Conservation (phyloP, 2,797 vertebrate genomes). For the Cyclura pinguis region DNA sequence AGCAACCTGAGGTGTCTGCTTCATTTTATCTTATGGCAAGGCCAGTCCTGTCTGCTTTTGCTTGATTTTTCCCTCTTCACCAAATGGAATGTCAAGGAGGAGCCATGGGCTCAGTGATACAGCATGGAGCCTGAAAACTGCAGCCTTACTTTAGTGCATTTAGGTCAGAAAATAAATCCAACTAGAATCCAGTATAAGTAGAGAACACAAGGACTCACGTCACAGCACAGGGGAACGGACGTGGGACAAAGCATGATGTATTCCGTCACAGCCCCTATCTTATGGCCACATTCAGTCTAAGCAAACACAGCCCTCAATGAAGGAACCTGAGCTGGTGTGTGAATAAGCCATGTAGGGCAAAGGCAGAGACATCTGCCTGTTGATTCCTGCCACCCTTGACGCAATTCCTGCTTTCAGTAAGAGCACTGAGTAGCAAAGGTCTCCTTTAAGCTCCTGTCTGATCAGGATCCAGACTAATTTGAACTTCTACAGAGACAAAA, state of each 20-base stretch:
- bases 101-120: background rate
- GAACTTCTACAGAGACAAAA: slow-evolving; percentile 12
- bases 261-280: background rate
- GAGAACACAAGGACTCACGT: accelerated
- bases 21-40: background rate
- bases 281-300: slow-evolving; percentile 40
- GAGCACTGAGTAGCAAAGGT: background rate
- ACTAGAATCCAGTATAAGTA: background rate
- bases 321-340: background rate
- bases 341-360: background rate
- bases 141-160: background rate
- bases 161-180: background rate
- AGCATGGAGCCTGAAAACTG: background rate
- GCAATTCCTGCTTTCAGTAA: slow-evolving; percentile 49
- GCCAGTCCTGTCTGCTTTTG: background rate
- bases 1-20: background rate
- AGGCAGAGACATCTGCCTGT: slow-evolving; percentile 33
- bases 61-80: background rate
- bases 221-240: background rate
- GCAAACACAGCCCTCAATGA: slow-evolving; percentile 67
- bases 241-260: accelerated
- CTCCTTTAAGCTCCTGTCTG: slow-evolving; percentile 23
- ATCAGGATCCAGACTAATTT: background rate
- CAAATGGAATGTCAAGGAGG: background rate
- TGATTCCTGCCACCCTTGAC: background rate